Evolutionary conservation across 1,140 invertebrate species (phyloP).

Genomic region (Laupala kohalensis): DNA sequence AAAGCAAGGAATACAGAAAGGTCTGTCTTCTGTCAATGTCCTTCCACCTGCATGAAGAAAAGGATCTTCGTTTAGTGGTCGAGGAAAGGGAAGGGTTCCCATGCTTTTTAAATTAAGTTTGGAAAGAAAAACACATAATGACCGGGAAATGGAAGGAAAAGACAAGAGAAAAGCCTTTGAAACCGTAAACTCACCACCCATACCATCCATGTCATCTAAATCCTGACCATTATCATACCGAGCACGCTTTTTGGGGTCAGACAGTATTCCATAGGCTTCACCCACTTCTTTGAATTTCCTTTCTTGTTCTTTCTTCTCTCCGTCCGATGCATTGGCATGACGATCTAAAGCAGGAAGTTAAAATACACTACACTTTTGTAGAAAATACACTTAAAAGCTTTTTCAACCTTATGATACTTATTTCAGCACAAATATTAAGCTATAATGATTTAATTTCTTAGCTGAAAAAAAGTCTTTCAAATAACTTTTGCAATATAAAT

Average conservation of each 20-base stretch:
- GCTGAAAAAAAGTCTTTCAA: too few species aligned
- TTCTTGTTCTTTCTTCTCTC: slow-evolving; percentile 79
- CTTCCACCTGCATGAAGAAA: too few species aligned
- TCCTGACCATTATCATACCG: slow-evolving; percentile 91
- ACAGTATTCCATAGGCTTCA: slow-evolving; percentile 90
- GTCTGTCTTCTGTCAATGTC: too few species aligned
- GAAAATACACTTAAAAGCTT: too few species aligned
- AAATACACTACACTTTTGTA: too few species aligned
- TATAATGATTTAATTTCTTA: too few species aligned
- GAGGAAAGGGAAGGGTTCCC: too few species aligned
- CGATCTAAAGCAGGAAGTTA: slow-evolving; percentile 44
- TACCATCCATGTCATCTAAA: slow-evolving; percentile 52
- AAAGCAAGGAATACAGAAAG: too few species aligned
- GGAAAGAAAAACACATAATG: slow-evolving; percentile 5
- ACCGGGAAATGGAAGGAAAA: neutral
- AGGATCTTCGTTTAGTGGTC: too few species aligned
- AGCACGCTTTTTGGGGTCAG: slow-evolving; percentile 79
- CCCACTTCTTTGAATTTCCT: slow-evolving; percentile 94
- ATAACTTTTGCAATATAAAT: too few species aligned
- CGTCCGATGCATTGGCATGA: slow-evolving; percentile 72
- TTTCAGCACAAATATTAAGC: too few species aligned
- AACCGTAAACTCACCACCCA: slow-evolving; percentile 24
- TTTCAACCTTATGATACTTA: too few species aligned
- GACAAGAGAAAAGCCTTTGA: slow-evolving; percentile 5
- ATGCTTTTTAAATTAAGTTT: slow-evolving; percentile 11